A percentile compares a stretch with the other conserved stretches of the same genome.
Evolutionary conservation across 2,888 invertebrate species (phyloP).

Genomic region (Dicyrtoma fusca): DNA sequence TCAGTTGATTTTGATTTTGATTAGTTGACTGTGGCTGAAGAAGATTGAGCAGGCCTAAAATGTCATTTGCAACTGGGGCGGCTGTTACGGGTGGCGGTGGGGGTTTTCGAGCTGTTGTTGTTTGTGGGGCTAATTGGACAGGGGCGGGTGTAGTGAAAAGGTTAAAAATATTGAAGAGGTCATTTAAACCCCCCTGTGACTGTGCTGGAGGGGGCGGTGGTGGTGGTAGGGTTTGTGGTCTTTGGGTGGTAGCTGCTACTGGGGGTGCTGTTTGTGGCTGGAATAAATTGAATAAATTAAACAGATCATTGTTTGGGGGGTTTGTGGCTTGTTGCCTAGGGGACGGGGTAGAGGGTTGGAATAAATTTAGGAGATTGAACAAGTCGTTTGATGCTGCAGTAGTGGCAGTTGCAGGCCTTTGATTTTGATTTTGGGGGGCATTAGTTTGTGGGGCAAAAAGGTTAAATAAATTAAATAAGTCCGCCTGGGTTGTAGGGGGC

Average conservation of each 20-base stretch:
- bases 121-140: not conserved
- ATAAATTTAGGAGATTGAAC: conserved; percentile 26
- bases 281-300: conserved; percentile 26
- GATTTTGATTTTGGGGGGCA: not conserved
- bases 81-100: not conserved
- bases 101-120: not conserved
- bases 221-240: not conserved
- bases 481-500: not conserved
- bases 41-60: conserved; percentile 19
- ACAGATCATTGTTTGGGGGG: conserved; percentile 14
- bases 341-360: conserved; percentile 13
- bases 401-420: not conserved
- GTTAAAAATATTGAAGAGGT: conserved; percentile 19
- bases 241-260: not conserved
- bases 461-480: conserved; percentile 28
- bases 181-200: not conserved
- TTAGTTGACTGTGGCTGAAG: conserved; percentile 1
- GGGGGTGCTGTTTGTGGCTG: conserved; percentile 5
- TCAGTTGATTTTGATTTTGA: not conserved
- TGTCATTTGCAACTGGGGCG: conserved; percentile 15
- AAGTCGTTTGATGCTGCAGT: conserved; percentile 12
- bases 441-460: conserved; percentile 22
- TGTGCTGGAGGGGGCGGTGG: not conserved
- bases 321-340: not conserved
- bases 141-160: conserved; percentile 5